phyloP scores from a whole-genome alignment of 2,113 vertebrate species.

The Macaca mulatta region DNA sequence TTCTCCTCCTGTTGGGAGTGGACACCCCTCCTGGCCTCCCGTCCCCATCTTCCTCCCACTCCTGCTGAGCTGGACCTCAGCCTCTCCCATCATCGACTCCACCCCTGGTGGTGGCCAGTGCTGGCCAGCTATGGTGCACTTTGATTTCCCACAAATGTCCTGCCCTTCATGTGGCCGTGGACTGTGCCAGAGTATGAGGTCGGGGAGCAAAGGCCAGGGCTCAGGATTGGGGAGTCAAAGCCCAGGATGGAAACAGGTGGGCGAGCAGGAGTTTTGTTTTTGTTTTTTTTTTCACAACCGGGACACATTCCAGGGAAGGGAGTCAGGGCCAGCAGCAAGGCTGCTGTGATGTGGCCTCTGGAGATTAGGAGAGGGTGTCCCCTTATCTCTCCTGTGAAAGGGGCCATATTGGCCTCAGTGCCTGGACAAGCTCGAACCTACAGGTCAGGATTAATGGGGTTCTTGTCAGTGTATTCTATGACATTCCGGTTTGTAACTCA shows the following conservation, averaged over 20 bases:
- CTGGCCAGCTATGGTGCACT: not conserved
- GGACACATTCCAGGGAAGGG: not conserved
- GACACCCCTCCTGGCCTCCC: not conserved
- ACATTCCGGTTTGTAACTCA: not conserved
- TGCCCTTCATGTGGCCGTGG: not conserved
- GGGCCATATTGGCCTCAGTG: not conserved
- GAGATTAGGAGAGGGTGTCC: not conserved
- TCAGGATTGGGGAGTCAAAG: too few relatives aligned
- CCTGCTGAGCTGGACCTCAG: not conserved
- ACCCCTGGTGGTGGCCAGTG: not conserved
- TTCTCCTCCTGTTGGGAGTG: too few relatives aligned
- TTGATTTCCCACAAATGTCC: not conserved
- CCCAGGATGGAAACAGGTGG: accelerated
- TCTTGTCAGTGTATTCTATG: too few relatives aligned
- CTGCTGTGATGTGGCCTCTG: too few relatives aligned
- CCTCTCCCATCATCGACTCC: not conserved
- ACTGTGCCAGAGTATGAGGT: not conserved
- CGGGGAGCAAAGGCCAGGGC: not conserved
- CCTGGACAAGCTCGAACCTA: not conserved
- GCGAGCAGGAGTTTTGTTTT: accelerated
- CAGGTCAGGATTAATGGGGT: not conserved
- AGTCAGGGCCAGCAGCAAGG: not conserved
- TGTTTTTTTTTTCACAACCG: too few relatives aligned
- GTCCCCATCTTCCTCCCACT: not conserved
- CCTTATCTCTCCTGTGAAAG: not conserved